phyloP scores from a whole-genome alignment of 2,888 invertebrate species.

The Yponomeuta evonymella region DNA sequence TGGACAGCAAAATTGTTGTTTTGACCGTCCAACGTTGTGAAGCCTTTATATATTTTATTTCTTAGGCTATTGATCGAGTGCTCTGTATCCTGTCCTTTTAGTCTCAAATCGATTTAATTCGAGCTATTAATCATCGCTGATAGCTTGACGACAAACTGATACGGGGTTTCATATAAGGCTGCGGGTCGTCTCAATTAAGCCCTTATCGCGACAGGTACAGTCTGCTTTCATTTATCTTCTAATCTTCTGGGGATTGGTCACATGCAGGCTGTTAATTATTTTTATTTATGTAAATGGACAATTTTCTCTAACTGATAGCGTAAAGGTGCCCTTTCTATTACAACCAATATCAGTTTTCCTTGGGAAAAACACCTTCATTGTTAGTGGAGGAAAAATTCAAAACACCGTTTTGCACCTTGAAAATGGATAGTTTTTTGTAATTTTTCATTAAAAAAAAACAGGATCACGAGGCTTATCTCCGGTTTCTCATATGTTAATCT shows the following conservation, averaged over 20 bases:
- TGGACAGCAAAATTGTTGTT: conserved; percentile 74
- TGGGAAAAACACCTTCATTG: too few relatives aligned
- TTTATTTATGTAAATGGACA: neutral
- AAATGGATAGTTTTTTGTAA: too few relatives aligned
- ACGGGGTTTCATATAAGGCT: neutral
- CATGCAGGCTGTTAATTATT: neutral
- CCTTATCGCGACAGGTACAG: neutral
- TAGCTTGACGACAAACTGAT: neutral
- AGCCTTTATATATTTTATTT: conserved; percentile 37
- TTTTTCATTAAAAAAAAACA: too few relatives aligned
- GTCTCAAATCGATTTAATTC: conserved; percentile 4
- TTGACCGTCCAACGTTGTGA: conserved; percentile 59
- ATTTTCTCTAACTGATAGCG: neutral
- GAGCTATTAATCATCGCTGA: conserved; percentile 1
- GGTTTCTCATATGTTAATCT: too few relatives aligned
- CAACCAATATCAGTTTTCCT: too few relatives aligned
- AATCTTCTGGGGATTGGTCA: neutral
- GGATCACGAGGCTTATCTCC: too few relatives aligned
- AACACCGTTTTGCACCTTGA: too few relatives aligned
- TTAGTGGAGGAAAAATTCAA: too few relatives aligned
- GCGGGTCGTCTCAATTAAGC: neutral
- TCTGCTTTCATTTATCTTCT: neutral
- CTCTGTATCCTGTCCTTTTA: conserved; percentile 43
- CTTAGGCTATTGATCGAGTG: conserved; percentile 48
- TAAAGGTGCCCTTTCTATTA: too few relatives aligned